These are phyloP conservation scores for Ispidina picta DNA, from an alignment of 2,797 vertebrate species.

Conservation along the genomic window DNA sequence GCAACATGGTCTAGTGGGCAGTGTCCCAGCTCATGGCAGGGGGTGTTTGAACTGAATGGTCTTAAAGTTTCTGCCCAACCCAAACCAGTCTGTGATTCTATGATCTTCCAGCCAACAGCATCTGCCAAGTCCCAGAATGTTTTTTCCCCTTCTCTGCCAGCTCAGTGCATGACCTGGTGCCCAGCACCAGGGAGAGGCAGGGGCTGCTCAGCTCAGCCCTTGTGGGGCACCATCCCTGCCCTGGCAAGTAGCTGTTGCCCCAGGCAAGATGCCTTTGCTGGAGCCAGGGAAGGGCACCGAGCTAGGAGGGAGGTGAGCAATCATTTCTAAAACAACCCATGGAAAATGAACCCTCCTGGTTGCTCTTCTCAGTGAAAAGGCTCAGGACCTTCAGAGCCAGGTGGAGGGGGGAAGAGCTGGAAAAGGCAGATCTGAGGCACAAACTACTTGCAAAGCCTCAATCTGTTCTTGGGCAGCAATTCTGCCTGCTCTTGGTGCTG, in stretches of 20 bases:
- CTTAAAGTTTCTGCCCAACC: background rate
- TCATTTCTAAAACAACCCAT: background rate
- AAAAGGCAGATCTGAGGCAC: background rate
- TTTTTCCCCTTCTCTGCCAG: background rate
- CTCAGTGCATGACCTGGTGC: accelerated
- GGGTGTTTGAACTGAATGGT: background rate
- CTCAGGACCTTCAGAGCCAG: background rate
- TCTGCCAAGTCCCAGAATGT: background rate
- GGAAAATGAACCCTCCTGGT: background rate
- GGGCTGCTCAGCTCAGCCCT: background rate
- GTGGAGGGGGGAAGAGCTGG: background rate
- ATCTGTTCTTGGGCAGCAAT: background rate
- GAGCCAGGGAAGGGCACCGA: background rate
- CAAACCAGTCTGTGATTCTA: background rate
- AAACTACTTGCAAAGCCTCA: no score
- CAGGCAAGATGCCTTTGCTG: background rate
- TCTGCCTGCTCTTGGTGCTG: background rate
- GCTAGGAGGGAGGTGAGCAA: background rate
- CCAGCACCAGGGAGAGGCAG: background rate
- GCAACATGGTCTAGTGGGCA: background rate
- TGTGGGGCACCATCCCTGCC: background rate
- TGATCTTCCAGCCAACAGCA: background rate
- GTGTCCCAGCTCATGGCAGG: background rate
- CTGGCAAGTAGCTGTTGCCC: background rate
- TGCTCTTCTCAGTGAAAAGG: background rate